Evolutionary conservation across 2,888 invertebrate species (phyloP), one percentile per base, ranked within the genome.

Genomic region (Phaonia tiefii): DNA sequence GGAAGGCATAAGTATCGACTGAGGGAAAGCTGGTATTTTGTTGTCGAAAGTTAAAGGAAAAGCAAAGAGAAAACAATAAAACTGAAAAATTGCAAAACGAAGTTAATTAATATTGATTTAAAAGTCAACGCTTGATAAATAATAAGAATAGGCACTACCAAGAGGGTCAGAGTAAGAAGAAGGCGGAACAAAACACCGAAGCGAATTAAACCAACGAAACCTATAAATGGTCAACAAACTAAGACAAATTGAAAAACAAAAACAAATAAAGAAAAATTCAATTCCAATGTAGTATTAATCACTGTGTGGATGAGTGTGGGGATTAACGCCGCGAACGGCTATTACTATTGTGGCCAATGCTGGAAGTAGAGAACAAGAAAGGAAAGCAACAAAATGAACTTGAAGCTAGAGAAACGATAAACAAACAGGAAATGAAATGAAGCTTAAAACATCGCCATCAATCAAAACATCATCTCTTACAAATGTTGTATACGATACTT

Each of bases 51-150:
- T 26, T 17, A 66, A 46, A 2, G 22, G 58, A 58, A 42, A 37
- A 39, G 20, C 8, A 65, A 63, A 46, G 31, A 54, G 8, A 31
- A 31, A 5, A 63, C 49, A 31, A 37, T 20, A 10, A 7, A 54
- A 56, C 39, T 42, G 56, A 63, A 73, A 63, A 70, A 70, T 65
- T 22, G 15, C 31, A 25, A 11, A 58, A 60, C 74, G 65, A 79
- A 79, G 44, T 75, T 75, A 79, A 79, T 79, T 79, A 79, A 79
- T 79, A 75, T 79, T 79, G 74, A 79, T 79, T 65, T 65, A 70
- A 54, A 37, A 66, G 75, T 65, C 75, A 65, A 65, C 39, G 42
- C 26, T 63, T 37, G 3, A 15, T 39, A 20, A 49, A 51, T 20
- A 51, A 51, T 20, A 51, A 4, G 20, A 22, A 51, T 51, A 51